These are phyloP conservation scores for Galeruca laticollis DNA, from an alignment of 2,888 invertebrate genomes.

Conservation along the genomic window DNA sequence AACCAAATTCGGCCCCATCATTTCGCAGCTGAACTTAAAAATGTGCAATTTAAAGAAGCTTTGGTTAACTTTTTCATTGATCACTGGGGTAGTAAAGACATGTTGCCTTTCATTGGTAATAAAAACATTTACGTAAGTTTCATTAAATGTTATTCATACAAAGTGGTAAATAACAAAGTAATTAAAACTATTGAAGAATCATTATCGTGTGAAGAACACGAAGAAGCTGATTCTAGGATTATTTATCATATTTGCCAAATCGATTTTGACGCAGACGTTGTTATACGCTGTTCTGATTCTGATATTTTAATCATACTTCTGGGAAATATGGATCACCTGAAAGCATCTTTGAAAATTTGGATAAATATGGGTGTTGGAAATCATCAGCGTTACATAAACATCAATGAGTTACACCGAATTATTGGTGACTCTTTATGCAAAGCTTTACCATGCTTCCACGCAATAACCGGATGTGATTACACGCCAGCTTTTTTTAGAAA, in stretches of 20 bases:
- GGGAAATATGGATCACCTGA: constrained; percentile 40
- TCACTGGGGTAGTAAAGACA: constrained; percentile 36
- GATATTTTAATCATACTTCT: too few relatives aligned
- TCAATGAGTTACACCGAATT: constrained; percentile 48
- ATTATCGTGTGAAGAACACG: constrained; percentile 33
- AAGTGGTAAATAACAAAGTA: constrained; percentile 23
- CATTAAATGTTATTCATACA: constrained; percentile 37
- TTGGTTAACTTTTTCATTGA: constrained; percentile 39
- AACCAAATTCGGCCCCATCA: too few relatives aligned
- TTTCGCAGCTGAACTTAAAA: constrained; percentile 36
- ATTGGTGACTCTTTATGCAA: constrained; percentile 41
- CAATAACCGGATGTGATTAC: too few relatives aligned
- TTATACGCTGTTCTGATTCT: too few relatives aligned
- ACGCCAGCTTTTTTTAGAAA: too few relatives aligned
- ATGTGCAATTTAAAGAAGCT: constrained; percentile 40
- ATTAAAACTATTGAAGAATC: constrained; percentile 24
- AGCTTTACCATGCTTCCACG: too few relatives aligned
- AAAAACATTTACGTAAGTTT: constrained; percentile 41
- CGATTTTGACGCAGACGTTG: constrained; percentile 29
- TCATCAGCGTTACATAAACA: constrained; percentile 38
- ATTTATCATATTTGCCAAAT: constrained; percentile 36
- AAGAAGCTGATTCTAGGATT: constrained; percentile 40
- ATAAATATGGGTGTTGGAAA: constrained; percentile 28
- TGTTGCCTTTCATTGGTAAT: constrained; percentile 41
- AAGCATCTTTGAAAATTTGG: constrained; percentile 31